Base-by-base conservation (phyloP, 1,140 invertebrate species). In the Campoletis sonorensis region DNA sequence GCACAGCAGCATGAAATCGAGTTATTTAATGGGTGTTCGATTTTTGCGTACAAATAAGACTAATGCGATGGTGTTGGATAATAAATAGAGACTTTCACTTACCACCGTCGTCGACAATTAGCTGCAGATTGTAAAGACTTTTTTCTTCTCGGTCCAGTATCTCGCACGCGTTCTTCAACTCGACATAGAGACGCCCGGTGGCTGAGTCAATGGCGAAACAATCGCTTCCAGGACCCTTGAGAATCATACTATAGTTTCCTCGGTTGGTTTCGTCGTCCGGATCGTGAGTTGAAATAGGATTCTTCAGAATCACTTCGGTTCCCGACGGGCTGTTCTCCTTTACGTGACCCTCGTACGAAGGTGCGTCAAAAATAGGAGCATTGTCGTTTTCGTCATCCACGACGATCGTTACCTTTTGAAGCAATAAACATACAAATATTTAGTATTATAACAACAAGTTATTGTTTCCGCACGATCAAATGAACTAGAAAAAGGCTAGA, bases 301-400 rank as follows among this genome's bases (percentile, higher is more conserved):
- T 93, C 54, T 94, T 94, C 92, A 95, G 93, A 64, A 93, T 93
- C 8, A 98, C 95, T 92, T 95, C 94, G 11, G 95, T 97, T 80
- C 94, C 95, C 49, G 92, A 93, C 64, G 92, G 92, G 79, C 94
- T 95, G 86, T 98, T 97, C 92, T 98, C 98, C 30, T 91, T 91
- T 10, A 99, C 95, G 67, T 94, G 93, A 4, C 97, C 96, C 88
- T 96, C 95, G 89, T 98, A 98, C 7, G 90, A 88, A 1, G 92
- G 85, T 16, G 93, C 91, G 67, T 95, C 94, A 90, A 98, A 98
- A 77, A 95, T 91, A 15, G 98, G 98, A 4, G 97, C 94, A 89
- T 98, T 97, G 88, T 98, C 97, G 88, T 98, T 98, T 77, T 97
- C 96, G 89, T 98, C 97, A 73, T 97, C 94, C 0, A 98, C 96